phyloP scores from a whole-genome alignment of 1,140 invertebrate genomes.

The Probaryconus sp. region DNA sequence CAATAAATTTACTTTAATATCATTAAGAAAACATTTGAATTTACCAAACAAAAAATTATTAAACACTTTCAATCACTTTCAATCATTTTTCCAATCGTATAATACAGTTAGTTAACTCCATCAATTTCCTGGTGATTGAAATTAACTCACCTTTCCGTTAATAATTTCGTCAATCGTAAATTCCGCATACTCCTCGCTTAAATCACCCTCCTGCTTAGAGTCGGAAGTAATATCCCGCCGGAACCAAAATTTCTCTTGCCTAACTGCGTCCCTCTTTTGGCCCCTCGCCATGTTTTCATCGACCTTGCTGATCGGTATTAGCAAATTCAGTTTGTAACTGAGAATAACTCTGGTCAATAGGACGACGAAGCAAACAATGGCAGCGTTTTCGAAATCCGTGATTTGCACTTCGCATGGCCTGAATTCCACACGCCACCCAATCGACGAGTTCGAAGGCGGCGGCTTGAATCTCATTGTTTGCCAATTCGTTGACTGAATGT shows the following conservation, averaged over 20 bases:
- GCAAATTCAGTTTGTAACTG: slow-evolving; percentile 96
- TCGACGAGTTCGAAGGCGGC: slow-evolving; percentile 94
- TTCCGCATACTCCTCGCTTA: slow-evolving; percentile 80
- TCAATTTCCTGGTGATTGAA: too few relatives aligned
- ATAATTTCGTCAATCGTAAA: slow-evolving; percentile 98
- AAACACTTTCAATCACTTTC: too few relatives aligned
- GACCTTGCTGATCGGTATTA: slow-evolving; percentile 99
- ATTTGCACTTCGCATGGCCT: slow-evolving; percentile 98
- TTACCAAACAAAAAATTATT: slow-evolving; percentile 5
- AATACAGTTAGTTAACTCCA: too few relatives aligned
- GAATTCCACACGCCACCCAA: slow-evolving; percentile 99
- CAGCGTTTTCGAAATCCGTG: slow-evolving; percentile 99
- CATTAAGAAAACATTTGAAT: too few relatives aligned
- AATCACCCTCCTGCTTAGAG: slow-evolving; percentile 68
- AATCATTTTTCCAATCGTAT: too few relatives aligned
- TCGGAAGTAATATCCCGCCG: slow-evolving; percentile 86
- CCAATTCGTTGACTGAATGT: slow-evolving; percentile 99
- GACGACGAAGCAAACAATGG: slow-evolving; percentile 99
- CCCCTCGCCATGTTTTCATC: slow-evolving; percentile 99
- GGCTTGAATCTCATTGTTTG: slow-evolving; percentile 99
- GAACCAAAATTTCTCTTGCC: slow-evolving; percentile 93
- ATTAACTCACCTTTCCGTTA: slow-evolving; percentile 91
- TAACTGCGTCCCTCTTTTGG: slow-evolving; percentile 92
- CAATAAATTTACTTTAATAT: too few relatives aligned
- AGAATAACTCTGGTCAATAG: slow-evolving; percentile 97